These are phyloP conservation scores for Pseudoips prasinana DNA, from an alignment of 2,888 invertebrate species.

Conservation along the genomic window DNA sequence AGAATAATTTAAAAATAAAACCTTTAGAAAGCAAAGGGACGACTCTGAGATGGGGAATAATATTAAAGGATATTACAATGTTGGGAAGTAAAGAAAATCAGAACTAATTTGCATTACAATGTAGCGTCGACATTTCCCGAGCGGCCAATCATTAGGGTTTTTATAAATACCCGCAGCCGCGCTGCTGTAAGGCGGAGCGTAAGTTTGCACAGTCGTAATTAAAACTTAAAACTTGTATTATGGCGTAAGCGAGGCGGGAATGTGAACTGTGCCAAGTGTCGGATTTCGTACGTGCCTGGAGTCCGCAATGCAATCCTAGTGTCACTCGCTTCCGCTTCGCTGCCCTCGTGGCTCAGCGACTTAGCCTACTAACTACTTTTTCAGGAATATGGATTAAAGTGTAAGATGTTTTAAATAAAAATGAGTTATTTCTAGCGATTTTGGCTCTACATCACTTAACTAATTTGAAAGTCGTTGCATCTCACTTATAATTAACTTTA, in stretches of 20 bases:
- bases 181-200: constrained; percentile 30
- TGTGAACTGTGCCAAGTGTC: constrained; percentile 74
- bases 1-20: constrained; percentile 15
- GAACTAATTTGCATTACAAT: constrained; percentile 42
- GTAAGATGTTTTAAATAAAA: too few species aligned
- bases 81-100: constrained; percentile 30
- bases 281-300: constrained; percentile 70
- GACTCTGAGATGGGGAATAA: constrained; percentile 17
- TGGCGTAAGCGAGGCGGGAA: constrained; percentile 52
- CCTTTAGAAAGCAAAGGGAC: constrained; percentile 27
- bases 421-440: too few species aligned
- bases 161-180: constrained; percentile 30
- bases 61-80: constrained; percentile 35
- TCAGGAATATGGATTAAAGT: too few species aligned
- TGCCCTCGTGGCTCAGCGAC: constrained; percentile 21
- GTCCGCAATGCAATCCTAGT: constrained; percentile 53
- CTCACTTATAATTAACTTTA: too few species aligned
- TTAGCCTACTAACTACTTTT: constrained; percentile 5
- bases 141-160: constrained; percentile 37
- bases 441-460: too few species aligned
- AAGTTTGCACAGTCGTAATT: constrained; percentile 67
- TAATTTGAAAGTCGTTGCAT: too few species aligned
- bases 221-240: constrained; percentile 76
- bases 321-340: constrained; percentile 22
- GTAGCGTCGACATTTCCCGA: constrained; percentile 22